A percentile compares a stretch with the other conserved stretches of the same genome.
phyloP scores from a whole-genome alignment of 92 coral and sea anemone genomes.

The Montipora capitata region DNA sequence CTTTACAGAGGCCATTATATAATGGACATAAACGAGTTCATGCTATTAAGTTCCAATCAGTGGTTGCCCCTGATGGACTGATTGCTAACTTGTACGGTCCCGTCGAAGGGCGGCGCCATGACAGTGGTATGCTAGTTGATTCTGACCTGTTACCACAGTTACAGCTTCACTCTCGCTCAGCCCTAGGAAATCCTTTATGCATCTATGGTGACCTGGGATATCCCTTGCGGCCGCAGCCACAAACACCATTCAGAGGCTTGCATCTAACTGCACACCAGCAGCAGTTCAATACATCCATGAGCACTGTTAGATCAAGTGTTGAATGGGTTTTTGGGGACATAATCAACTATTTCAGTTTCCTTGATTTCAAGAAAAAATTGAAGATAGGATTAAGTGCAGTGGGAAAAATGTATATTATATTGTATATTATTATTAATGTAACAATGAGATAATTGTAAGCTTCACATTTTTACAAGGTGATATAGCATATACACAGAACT shows the following conservation, averaged over 20 bases:
- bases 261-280: slow-evolving; percentile 44
- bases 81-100: slow-evolving; percentile 58
- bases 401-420: slow-evolving; percentile 51
- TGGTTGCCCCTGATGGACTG: slow-evolving; percentile 59
- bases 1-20: slow-evolving; percentile 31
- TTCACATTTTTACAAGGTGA: slow-evolving; percentile 28
- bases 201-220: slow-evolving; percentile 59
- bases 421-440: slow-evolving; percentile 12
- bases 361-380: slow-evolving; percentile 58
- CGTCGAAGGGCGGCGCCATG: slow-evolving; percentile 52
- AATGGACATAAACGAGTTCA: slow-evolving; percentile 49
- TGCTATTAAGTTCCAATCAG: slow-evolving; percentile 55
- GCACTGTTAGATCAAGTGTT: slow-evolving; percentile 37
- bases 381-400: slow-evolving; percentile 58
- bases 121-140: slow-evolving; percentile 57
- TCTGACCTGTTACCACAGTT: slow-evolving; percentile 32
- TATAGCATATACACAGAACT: neutral
- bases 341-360: slow-evolving; percentile 44
- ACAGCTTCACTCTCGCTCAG: slow-evolving; percentile 34
- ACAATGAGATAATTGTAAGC: slow-evolving; percentile 25
- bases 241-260: slow-evolving; percentile 53
- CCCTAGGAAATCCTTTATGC: slow-evolving; percentile 44
- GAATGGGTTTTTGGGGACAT: slow-evolving; percentile 56
- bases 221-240: slow-evolving; percentile 49
- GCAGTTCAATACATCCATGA: slow-evolving; percentile 48